Base-by-base conservation (phyloP, 1,140 invertebrate species). In the Drosophila parabipectinata region DNA sequence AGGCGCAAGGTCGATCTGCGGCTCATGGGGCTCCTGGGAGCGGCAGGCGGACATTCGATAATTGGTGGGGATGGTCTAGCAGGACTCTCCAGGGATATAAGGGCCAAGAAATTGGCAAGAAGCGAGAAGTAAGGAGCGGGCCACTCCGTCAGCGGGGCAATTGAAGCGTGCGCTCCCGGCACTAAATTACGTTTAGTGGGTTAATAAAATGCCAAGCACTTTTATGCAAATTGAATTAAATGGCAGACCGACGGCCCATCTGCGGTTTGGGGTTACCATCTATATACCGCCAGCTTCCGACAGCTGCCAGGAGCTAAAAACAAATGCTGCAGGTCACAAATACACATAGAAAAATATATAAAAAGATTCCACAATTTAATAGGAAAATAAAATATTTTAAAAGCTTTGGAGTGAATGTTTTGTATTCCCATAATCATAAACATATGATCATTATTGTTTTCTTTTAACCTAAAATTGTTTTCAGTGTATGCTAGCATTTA, bases 181-280 rank as follows among this genome's bases (percentile, higher is more conserved):
- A 79, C 80, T 83, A 83, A 83, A 83, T 83, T 83, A 79, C 79
- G 64, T 83, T 83, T 84, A 83, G 79, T 83, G 76, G 79, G 80
- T 84, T 83, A 83, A 83, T 84, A 83, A 83, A 79, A 83, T 72
- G 79, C 79, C 61, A 45, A 79, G 80, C 80, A 84, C 76, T 83
- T 72, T 83, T 83, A 83, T 83, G 79, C 79, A 83, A 83, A 83
- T 83, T 83, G 72, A 83, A 83, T 83, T 83, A 83, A 84, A 79
- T 83, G 58, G 71, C 68, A 64, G 71, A 37, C 59, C 68, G 34
- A 12, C 34, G 55, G 67, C 47, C 54, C 53, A 61, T 18, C 60
- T 45, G 62, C 45, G 59, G 47, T 15, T 41, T 67, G 41, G 59
- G 26, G 55, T 39, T 8, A 10, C 24, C 15, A 32, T 39, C 57